Conservation (phyloP, 2,113 vertebrate genomes). For the Sprattus sprattus region DNA sequence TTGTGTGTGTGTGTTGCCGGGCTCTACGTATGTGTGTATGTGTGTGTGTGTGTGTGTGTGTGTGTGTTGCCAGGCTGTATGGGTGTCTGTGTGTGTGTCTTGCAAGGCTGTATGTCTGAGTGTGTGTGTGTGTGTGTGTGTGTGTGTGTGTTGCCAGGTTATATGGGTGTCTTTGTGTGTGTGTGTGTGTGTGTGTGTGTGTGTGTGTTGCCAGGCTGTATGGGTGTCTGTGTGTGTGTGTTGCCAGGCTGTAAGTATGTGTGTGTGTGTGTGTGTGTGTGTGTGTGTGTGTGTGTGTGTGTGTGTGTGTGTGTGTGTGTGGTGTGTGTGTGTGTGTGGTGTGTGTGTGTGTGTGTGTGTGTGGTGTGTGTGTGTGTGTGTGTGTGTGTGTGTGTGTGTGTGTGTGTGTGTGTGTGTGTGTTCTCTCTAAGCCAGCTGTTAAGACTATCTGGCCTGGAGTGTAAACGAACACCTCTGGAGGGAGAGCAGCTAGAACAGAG, state of each 20-base stretch:
- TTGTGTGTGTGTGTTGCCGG: no score
- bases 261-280: no score
- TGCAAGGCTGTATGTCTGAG: not conserved
- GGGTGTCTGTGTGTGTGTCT: no score
- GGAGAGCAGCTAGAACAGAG: not conserved
- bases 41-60: no score
- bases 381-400: not conserved
- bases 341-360: not conserved
- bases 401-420: constrained; percentile 44
- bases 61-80: no score
- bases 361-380: constrained; percentile 14
- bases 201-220: not conserved
- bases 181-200: constrained; percentile 44
- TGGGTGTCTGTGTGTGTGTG: constrained; percentile 2
- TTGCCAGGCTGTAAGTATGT: not conserved
- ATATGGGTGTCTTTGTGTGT: no score
- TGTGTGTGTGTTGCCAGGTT: no score
- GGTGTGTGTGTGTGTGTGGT: not conserved
- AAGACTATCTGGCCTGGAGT: constrained; percentile 67
- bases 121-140: not conserved
- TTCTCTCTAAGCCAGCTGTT: constrained; percentile 64
- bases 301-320: not conserved
- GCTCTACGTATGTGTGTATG: no score
- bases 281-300: constrained; percentile 11
- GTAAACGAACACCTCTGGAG: constrained; percentile 26